Conservation (phyloP, 2,888 invertebrate species). For the Listrodromus nycthemerus region DNA sequence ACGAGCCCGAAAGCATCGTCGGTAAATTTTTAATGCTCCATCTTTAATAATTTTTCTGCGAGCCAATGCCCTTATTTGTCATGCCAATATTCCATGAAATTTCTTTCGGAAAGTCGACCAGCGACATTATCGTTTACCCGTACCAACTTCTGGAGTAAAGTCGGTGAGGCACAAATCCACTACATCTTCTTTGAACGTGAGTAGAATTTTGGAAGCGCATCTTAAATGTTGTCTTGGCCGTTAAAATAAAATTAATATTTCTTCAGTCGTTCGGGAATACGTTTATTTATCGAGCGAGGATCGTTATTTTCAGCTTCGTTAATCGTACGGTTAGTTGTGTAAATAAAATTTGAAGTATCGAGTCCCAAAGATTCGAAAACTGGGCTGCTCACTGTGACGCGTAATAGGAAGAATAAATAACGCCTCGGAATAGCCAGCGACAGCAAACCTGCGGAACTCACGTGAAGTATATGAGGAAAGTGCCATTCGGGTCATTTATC, state of each 20-base stretch:
- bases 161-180: neutral
- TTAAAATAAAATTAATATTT: neutral
- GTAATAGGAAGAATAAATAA: constrained; percentile 45
- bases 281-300: neutral
- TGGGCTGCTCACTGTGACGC: constrained; percentile 17
- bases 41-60: neutral
- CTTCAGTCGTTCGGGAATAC: neutral
- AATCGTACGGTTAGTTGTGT: neutral
- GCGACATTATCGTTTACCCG: neutral
- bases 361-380: neutral
- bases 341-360: neutral
- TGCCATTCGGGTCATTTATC: constrained; percentile 67
- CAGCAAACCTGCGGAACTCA: constrained; percentile 8
- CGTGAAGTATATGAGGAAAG: constrained; percentile 50
- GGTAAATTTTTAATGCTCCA: neutral
- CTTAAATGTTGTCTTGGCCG: too few relatives aligned
- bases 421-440: constrained; percentile 29
- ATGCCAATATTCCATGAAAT: neutral
- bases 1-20: neutral
- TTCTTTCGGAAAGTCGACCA: neutral
- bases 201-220: neutral
- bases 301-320: neutral
- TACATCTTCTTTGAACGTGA: neutral
- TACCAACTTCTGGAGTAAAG: neutral
- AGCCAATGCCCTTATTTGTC: neutral